Base-by-base conservation (phyloP, 1,140 invertebrate genomes). In the Drosophila subobscura region DNA sequence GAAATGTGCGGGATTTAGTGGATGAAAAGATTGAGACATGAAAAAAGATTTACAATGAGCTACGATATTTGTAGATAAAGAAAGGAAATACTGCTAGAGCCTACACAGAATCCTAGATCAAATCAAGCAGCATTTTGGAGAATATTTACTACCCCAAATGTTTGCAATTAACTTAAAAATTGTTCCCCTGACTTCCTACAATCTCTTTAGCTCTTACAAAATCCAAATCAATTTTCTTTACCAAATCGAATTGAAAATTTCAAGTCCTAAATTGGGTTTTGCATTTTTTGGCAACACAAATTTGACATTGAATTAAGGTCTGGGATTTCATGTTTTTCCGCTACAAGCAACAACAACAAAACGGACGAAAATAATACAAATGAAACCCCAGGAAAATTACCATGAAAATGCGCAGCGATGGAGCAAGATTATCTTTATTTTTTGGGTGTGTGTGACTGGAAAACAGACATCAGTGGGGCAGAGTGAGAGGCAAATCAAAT, bases 381-480 rank as follows among this genome's bases (percentile, higher is more conserved):
- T 59, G 58, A 58, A 45, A 23, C 49, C 54, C 33, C 55, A 46
- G 59, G 60, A 42, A 76, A 86, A 88, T 83, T 88, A 88, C 75
- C 81, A 86, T 88, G 88, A 86, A 86, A 88, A 88, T 86, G 83
- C 81, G 81, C 74, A 68, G 55, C 83, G 44, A 68, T 68, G 60
- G 54, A 22, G 7, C 77, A 78, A 86, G 81, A 86, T 86, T 78
- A 86, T 86, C 78, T 88, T 83, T 86, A 86, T 88, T 81, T 88
- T 37, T 37, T 12, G 16, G 16, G 16, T 20, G 16, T 20, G n/a
- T 33, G 25, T 27, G 5, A 5, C 25, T 27, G 25, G 1, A 27
- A 27, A 27, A 27, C 25, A 33, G 29, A 33, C 29, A 33, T 8
- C 7, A 37, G 56, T 42, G 37, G 10, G 40, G 55, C 52, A 58